A percentile compares a stretch with the other conserved stretches of the same genome.
Conservation (phyloP, 2,113 vertebrate species). For the Quiscalus mexicanus region DNA sequence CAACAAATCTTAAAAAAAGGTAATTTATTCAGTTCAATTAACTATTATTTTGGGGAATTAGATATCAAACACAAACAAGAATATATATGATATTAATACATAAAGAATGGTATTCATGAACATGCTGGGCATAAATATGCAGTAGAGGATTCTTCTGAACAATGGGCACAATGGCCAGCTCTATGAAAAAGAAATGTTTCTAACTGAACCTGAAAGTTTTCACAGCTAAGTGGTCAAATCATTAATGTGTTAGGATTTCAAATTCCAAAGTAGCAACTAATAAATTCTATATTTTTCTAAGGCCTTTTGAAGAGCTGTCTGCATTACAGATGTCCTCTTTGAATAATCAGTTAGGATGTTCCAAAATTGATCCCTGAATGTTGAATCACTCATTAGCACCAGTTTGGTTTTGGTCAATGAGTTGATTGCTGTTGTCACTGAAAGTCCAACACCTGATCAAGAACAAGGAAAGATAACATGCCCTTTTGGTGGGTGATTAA, state of each 20-base stretch:
- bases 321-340: neutral
- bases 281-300: neutral
- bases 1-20: neutral
- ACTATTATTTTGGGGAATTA: neutral
- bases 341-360: neutral
- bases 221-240: neutral
- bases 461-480: neutral
- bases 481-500: neutral
- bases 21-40: conserved; percentile 57
- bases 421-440: neutral
- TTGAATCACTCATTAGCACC: neutral
- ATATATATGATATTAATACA: conserved; percentile 27
- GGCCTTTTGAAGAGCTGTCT: neutral
- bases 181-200: neutral
- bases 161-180: neutral
- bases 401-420: neutral
- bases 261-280: neutral
- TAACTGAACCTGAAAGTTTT: neutral
- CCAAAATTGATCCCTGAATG: neutral
- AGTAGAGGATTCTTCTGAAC: neutral
- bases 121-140: neutral
- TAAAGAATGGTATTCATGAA: neutral
- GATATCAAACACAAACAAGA: conserved; percentile 25
- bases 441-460: neutral
- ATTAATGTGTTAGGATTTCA: neutral